Evolutionary conservation across 2,113 vertebrate genomes (phyloP).

Genomic region (Daboia siamensis): DNA sequence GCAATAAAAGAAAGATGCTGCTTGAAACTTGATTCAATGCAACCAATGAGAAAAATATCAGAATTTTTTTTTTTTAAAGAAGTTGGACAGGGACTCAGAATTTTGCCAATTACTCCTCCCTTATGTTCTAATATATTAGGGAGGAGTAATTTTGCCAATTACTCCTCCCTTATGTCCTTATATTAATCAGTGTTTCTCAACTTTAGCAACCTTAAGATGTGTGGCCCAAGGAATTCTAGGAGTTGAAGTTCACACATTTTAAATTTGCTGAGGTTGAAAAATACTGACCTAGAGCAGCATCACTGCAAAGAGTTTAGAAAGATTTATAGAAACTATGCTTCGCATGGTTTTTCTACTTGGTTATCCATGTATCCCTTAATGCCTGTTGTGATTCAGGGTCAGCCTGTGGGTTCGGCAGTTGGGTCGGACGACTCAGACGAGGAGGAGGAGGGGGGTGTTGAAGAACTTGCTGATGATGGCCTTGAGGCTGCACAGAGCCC

Average conservation of each 20-base stretch:
- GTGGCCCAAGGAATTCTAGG: not conserved
- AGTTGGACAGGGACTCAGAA: not conserved
- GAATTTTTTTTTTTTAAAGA: not conserved
- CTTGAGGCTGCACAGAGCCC: too few species aligned
- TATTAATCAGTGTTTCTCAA: not conserved
- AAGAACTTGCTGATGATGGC: too few species aligned
- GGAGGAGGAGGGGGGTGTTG: too few species aligned
- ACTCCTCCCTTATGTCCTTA: not conserved
- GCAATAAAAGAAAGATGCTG: not conserved
- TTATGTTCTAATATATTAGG: not conserved
- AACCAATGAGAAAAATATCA: not conserved
- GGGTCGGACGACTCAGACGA: too few species aligned
- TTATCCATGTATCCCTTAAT: not conserved
- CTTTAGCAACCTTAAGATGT: not conserved
- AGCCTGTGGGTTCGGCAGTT: too few species aligned
- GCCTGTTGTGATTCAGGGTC: too few species aligned
- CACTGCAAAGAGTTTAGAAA: not conserved
- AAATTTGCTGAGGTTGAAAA: not conserved
- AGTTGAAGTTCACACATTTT: not conserved
- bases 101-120: not conserved
- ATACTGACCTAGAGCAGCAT: not conserved
- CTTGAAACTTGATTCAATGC: not conserved
- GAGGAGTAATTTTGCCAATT: not conserved
- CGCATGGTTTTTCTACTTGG: not conserved
- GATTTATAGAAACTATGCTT: not conserved